Evolutionary conservation across 2,113 vertebrate species (phyloP), one percentile per base, ranked within the genome.

Genomic region (Balaeniceps rex): DNA sequence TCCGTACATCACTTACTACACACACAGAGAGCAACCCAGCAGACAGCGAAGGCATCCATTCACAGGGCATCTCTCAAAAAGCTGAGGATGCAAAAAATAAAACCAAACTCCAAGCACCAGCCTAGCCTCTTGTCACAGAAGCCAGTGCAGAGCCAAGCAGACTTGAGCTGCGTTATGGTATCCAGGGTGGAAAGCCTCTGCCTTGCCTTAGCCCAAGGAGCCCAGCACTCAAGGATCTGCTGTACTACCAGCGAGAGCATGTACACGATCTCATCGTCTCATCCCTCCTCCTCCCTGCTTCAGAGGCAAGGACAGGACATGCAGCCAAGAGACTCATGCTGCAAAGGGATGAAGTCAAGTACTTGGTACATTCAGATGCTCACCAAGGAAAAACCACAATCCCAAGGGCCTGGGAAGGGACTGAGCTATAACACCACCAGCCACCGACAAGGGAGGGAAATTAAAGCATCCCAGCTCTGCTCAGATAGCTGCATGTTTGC

Each of bases 381-480:
- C 11, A 2, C 75, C 8, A 1, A 11, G 6, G 19, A 3, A 78
- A 78, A 60, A 9, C 2, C 38, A 21, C 63, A 74, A 2, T 9
- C 42, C n/a, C 28, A 0, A 34, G 14, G 76, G 36, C 1, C 12
- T 33, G 60, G 49, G 11, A 58, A 42, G 57, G 29, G 34, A 3
- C 40, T 4, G 58, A 71, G 84, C 57, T 23, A 3, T 3, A 14
- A 1, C 36, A 66, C 24, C 79, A 12, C 1, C 38, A 52, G 34
- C 12, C 22, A 7, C 22, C 1, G 16, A 2, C 3, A 2, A 34
- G 23, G 61, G 31, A n/a, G n/a, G 47, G 52, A 9, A 12, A 19
- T 11, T 0, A 3, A 8, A 19, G 2, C 13, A 6, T 1, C 65
- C 46, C 49, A 12, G 19, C 63, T 17, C 31, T 11, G 12, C 0